phyloP scores from a whole-genome alignment of 2,113 vertebrate genomes.

The Bujurquina vittata region DNA sequence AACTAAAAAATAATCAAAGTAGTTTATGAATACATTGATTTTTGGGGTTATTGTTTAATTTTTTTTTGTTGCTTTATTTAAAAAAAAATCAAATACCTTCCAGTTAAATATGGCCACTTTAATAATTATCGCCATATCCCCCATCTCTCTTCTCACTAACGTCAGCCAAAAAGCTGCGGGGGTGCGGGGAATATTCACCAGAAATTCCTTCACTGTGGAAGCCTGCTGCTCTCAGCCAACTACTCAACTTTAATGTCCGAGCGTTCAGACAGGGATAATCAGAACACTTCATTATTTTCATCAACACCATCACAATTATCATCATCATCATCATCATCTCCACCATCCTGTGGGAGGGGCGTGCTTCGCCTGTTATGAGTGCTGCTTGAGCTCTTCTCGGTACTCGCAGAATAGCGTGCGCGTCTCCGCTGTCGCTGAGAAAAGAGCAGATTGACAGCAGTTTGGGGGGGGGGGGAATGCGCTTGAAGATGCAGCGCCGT shows the following conservation, averaged over 20 bases:
- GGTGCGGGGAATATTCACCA: slow-evolving; percentile 2
- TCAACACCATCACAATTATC: slow-evolving; percentile 12
- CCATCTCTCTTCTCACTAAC: not conserved
- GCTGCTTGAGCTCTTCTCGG: slow-evolving; percentile 4
- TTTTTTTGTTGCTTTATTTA: not conserved
- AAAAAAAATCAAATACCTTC: not conserved
- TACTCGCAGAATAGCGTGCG: slow-evolving; percentile 6
- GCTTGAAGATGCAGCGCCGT: not conserved
- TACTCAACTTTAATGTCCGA: slow-evolving; percentile 13
- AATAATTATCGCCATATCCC: not conserved
- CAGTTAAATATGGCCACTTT: not conserved
- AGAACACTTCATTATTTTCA: slow-evolving; percentile 37
- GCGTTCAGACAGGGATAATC: slow-evolving; percentile 7
- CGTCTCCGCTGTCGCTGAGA: slow-evolving; percentile 1
- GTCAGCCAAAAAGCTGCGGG: not conserved
- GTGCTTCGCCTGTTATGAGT: not conserved
- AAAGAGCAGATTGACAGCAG: slow-evolving; percentile 21
- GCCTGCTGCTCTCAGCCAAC: not conserved
- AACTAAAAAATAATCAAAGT: not conserved
- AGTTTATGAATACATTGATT: not conserved
- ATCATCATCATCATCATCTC: slow-evolving; percentile 15
- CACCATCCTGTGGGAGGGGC: slow-evolving; percentile 46
- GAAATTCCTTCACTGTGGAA: slow-evolving; percentile 4
- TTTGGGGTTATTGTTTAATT: not conserved
- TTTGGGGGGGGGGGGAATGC: slow-evolving; percentile 3